A percentile compares a stretch with the other conserved stretches of the same genome.
These are phyloP conservation scores for Agrilus planipennis DNA, from an alignment of 1,140 invertebrate species.

Conservation along the genomic window DNA sequence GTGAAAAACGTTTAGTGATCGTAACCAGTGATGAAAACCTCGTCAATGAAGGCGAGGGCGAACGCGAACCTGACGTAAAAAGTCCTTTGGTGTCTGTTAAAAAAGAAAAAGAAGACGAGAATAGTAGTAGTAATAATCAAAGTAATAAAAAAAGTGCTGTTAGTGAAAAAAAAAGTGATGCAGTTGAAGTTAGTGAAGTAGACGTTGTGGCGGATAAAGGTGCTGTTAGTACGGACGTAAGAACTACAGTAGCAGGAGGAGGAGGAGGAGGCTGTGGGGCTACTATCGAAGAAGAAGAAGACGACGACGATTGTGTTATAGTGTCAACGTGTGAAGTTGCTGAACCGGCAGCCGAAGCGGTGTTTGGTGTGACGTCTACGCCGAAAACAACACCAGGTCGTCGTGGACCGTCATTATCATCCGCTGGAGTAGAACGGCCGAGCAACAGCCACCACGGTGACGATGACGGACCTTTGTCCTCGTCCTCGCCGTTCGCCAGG, in stretches of 20 bases:
- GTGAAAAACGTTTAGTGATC: not conserved
- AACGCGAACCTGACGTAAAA: too few species aligned
- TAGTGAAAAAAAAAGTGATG: constrained; percentile 15
- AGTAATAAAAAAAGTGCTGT: constrained; percentile 6
- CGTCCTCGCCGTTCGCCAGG: constrained; percentile 28
- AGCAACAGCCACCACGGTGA: constrained; percentile 22
- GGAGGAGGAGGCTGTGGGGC: constrained; percentile 23
- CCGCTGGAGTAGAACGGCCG: constrained; percentile 13
- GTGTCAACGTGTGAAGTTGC: too few species aligned
- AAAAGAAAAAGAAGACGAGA: constrained; percentile 1
- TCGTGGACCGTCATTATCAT: too few species aligned
- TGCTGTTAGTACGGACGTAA: constrained; percentile 17
- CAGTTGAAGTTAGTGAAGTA: constrained; percentile 20
- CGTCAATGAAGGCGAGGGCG: not conserved
- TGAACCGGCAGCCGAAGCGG: not conserved
- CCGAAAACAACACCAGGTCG: constrained; percentile 30
- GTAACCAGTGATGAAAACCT: not conserved
- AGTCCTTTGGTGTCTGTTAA: too few species aligned
- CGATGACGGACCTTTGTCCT: constrained; percentile 31
- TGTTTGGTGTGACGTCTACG: constrained; percentile 27
- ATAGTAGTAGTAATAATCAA: not conserved
- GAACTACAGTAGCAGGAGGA: constrained; percentile 9
- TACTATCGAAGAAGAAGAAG: constrained; percentile 40
- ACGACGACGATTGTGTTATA: constrained; percentile 45
- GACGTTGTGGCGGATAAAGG: constrained; percentile 20